Base-by-base conservation (phyloP, 1,140 invertebrate genomes). In the Halictus rubicundus region DNA sequence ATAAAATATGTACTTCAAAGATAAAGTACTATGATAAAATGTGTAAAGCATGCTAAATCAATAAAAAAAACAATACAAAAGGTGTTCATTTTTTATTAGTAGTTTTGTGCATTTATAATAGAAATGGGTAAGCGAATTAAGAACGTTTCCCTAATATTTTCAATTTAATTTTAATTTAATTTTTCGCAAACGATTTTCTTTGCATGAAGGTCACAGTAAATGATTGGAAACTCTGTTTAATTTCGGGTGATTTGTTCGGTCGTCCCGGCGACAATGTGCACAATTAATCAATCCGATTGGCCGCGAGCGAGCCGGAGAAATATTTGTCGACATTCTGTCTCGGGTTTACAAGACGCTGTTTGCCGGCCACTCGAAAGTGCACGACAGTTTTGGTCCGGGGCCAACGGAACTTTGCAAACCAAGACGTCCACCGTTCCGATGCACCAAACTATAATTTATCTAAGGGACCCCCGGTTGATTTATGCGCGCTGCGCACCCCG, bases 281-380 rank as follows among this genome's bases (percentile, higher is more conserved):
- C 10, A 19, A 52, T 72, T 54, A 72, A 72, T 72, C 64, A 54
- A 27, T 32, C 5, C 32, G 16, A 54, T 72, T 57, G 32, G 32
- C 8, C 32, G 32, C 12, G 0, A 3, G 21, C 23, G 49, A 39
- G 37, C 37, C 23, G 32, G 52, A 27, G 32, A 61, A 64, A 46
- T 23, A 14, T 49, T 59, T 3, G 39, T 14, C 19, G 54, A 70
- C 42, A 39, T 49, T 59, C 59, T 7, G 10, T 25, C 60, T 23
- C 19, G 21, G 39, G 60, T 14, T 16, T 25, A 32, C 32, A 14
- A 63, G 23, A 63, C 37, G 32, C 25, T 78, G 54, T 78, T 78
- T 72, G 68, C 69, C 12, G 69, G 76, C 60, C 69, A 78, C 68
- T 78, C 69, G 60, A 78, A 64, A 78, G 23, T 12, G 68, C 69